Conservation (phyloP, 1,140 invertebrate species). For the Phthorimaea operculella region DNA sequence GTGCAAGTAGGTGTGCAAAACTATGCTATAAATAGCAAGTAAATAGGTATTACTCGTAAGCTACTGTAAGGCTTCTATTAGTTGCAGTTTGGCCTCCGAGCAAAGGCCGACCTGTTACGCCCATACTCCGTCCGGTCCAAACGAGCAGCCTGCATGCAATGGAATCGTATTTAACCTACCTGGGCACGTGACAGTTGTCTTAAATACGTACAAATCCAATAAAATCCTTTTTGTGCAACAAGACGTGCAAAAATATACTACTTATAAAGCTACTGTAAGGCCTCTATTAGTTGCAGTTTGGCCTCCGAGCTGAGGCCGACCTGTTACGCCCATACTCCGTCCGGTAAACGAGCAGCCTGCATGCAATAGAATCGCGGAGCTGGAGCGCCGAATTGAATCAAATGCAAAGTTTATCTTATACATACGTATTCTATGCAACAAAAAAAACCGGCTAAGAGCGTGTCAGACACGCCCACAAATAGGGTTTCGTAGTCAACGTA, state of each 20-base stretch:
- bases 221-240: no score
- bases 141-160: slow-evolving; percentile 42
- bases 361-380: slow-evolving; percentile 35
- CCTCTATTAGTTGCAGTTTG: background rate
- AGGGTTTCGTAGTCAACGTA: no score
- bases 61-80: background rate
- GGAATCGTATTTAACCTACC: no score
- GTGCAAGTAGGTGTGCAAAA: no score
- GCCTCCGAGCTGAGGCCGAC: slow-evolving; percentile 31
- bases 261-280: background rate
- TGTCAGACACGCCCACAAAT: no score
- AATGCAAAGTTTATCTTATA: slow-evolving; percentile 14
- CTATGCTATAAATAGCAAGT: no score
- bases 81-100: background rate
- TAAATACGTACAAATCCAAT: no score
- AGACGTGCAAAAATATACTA: no score
- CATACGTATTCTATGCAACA: no score
- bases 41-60: background rate
- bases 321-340: slow-evolving; percentile 35
- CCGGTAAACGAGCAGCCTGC: slow-evolving; percentile 33
- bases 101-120: slow-evolving; percentile 3
- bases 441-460: no score
- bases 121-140: slow-evolving; percentile 13
- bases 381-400: slow-evolving; percentile 33
- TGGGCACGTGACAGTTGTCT: no score